Conservation (phyloP, 92 coral and sea anemone genomes). For the Paragorgia papillata region DNA sequence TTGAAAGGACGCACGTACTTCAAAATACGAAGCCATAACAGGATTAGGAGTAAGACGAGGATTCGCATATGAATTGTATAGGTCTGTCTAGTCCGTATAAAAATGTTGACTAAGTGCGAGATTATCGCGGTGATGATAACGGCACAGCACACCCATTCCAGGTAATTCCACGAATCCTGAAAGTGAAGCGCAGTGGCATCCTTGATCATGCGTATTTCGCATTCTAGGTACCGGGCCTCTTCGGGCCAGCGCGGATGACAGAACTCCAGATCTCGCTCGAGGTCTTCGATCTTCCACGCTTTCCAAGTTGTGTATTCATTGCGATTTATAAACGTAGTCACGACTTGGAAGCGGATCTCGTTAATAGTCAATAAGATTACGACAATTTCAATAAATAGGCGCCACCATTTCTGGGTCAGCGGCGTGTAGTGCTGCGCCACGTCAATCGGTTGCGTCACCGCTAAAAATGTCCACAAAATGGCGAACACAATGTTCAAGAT, state of each 20-base stretch:
- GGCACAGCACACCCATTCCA: conserved; percentile 83
- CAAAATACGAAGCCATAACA: conserved; percentile 82
- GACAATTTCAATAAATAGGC: conserved; percentile 58
- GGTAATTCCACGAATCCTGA: conserved; percentile 87
- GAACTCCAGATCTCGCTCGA: conserved; percentile 75
- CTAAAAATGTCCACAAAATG: conserved; percentile 85
- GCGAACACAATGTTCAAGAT: conserved; percentile 74
- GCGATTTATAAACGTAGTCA: conserved; percentile 72
- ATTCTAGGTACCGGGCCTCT: conserved; percentile 87
- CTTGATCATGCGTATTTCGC: conserved; percentile 74
- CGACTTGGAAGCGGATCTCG: conserved; percentile 75
- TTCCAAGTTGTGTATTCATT: conserved; percentile 83
- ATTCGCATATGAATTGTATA: conserved; percentile 64
- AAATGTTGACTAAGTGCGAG: conserved; percentile 66
- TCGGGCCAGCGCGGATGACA: conserved; percentile 99
- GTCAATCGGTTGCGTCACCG: conserved; percentile 67
- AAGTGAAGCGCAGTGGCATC: conserved; percentile 77
- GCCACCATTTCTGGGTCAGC: conserved; percentile 79
- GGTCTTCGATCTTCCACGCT: conserved; percentile 82
- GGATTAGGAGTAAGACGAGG: conserved; percentile 73
- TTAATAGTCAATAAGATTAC: conserved; percentile 77
- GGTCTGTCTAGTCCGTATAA: conserved; percentile 47
- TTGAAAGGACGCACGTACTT: conserved; percentile 92
- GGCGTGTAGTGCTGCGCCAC: conserved; percentile 68
- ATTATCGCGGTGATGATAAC: conserved; percentile 68